Percentiles rank a stretch among this genome's conserved stretches.
These are phyloP conservation scores for Numenius arquata DNA, from an alignment of 2,113 vertebrate genomes.

Conservation along the genomic window DNA sequence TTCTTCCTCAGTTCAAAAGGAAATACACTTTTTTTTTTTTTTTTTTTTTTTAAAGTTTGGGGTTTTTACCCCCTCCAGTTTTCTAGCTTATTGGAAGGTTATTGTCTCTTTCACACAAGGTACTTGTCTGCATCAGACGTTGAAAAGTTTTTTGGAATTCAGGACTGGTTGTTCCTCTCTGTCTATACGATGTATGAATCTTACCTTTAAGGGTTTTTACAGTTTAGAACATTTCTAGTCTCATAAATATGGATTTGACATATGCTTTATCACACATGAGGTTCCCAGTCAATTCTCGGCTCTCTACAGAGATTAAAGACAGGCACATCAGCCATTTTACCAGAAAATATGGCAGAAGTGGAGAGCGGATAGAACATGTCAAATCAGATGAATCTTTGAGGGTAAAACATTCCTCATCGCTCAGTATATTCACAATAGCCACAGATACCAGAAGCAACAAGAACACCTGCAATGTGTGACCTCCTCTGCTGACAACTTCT, in stretches of 20 bases:
- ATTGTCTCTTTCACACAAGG: neutral
- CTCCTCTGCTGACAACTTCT: neutral
- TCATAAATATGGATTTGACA: neutral
- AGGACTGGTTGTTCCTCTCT: neutral
- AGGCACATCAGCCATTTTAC: neutral
- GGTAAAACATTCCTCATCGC: neutral
- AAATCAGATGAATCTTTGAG: neutral
- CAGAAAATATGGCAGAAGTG: neutral
- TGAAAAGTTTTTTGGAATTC: neutral
- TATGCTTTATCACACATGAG: neutral
- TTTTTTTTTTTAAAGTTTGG: neutral
- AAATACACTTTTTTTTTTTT: neutral
- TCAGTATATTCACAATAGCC: neutral
- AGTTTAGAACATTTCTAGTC: neutral
- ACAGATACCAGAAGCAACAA: neutral
- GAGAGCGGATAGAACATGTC: neutral
- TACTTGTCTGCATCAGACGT: neutral
- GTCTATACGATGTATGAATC: neutral
- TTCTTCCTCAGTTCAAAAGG: neutral
- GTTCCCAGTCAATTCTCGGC: neutral
- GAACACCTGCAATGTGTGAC: neutral
- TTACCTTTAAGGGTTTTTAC: neutral
- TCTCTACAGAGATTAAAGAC: neutral
- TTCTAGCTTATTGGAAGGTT: neutral
- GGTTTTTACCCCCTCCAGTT: rapidly evolving